phyloP scores from a whole-genome alignment of 2,113 vertebrate species.

The Pelecanoides urinatrix region DNA sequence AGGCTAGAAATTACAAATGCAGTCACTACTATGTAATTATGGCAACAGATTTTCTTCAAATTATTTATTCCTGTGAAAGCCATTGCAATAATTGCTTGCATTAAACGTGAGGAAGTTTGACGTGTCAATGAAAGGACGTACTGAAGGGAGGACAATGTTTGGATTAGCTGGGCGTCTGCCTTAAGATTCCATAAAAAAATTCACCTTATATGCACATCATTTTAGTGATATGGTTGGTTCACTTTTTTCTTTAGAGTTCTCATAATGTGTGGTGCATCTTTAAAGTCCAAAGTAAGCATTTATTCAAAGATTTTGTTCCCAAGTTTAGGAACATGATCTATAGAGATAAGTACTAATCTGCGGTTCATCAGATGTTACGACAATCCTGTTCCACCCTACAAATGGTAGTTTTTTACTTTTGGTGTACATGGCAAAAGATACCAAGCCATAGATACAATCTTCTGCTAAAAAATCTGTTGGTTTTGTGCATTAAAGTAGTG shows the following conservation, averaged over 20 bases:
- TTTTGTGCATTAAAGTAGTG: not conserved
- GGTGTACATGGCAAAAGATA: not conserved
- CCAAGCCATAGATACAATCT: not conserved
- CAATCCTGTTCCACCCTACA: not conserved
- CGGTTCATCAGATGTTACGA: not conserved
- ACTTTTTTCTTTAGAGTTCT: not conserved
- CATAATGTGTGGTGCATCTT: not conserved
- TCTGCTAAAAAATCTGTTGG: not conserved
- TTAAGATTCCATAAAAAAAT: too few relatives aligned
- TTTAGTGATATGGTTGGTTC: not conserved
- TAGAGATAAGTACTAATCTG: not conserved
- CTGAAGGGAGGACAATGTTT: not conserved
- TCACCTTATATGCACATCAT: not conserved
- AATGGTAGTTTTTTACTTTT: not conserved
- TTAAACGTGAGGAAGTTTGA: not conserved
- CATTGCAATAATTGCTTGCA: not conserved
- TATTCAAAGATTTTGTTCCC: not conserved
- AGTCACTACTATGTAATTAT: not conserved
- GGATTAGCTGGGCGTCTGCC: fast-evolving
- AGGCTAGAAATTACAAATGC: not conserved
- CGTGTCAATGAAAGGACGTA: fast-evolving
- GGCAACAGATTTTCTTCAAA: not conserved
- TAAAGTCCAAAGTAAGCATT: not conserved
- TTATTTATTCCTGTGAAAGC: not conserved
- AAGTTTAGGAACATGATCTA: not conserved